Evolutionary conservation across 2,113 vertebrate genomes (phyloP), one percentile per base, ranked within the genome.

Genomic region (Recurvirostra avosetta): DNA sequence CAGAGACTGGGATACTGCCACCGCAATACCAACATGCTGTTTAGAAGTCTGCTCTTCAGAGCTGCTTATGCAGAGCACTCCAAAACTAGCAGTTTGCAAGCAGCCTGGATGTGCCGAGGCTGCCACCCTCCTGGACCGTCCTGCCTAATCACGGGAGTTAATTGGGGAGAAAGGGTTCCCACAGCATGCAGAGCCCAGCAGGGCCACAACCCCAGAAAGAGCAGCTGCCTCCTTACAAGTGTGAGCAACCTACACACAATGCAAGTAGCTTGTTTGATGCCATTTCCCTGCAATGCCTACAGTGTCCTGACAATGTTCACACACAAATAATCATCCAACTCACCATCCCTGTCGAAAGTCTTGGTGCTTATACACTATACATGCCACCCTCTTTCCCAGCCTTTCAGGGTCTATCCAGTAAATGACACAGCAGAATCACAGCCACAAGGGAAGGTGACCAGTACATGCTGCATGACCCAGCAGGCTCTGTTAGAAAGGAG

Each of bases 291-390:
- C 58, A 86, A 49, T 15, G 16, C 6, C 27, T 40, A 25, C 1
- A 2, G 36, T 12, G 7, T 20, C 76, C 59, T 5, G 3, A 25
- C 53, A 70, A 77, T 0, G 0, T 3, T 16, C 2, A n/a, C 27
- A 34, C 23, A 88, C 49, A 68, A 82, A 47, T 16, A 29, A 68
- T 18, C 40, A 67, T 13, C 71, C n/a, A 82, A 83, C 49, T 72
- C 79, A 25, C 12, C 34, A 41, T 6, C 27, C 12, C 25, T 47
- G 16, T 9, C n/a, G 26, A 52, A 84, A 89, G 29, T 66, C 79
- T 88, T 32, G 49, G 49, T 50, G 49, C 49, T 22, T 25, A 25
- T 50, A 50, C 22, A 50, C 49, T 25, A 50, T 12, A 47, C 20
- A 22, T 47, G 3, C 11, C 34, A 66, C 8, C 3, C 16, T 47